A percentile compares a stretch with the other conserved stretches of the same genome.
These are phyloP conservation scores for Oostethus manadensis DNA, from an alignment of 2,113 vertebrate species.

Conservation along the genomic window DNA sequence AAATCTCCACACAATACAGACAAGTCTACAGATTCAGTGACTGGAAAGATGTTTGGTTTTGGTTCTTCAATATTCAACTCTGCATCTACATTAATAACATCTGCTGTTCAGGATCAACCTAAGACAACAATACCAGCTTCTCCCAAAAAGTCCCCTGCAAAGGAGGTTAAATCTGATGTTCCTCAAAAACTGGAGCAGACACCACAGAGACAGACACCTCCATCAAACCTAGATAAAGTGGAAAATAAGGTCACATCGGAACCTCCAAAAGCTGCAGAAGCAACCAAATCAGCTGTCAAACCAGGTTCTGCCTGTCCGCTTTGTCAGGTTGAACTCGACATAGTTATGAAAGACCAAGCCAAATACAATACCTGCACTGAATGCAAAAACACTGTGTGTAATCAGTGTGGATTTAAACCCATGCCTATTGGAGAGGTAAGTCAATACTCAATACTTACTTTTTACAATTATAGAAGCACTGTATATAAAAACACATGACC, in stretches of 20 bases:
- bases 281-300: constrained; percentile 34
- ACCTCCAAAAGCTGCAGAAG: constrained; percentile 35
- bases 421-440: constrained; percentile 57
- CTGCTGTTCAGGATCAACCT: constrained; percentile 61
- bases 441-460: not conserved
- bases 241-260: constrained; percentile 35
- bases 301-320: constrained; percentile 75
- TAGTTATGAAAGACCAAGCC: constrained; percentile 72
- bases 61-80: constrained; percentile 71
- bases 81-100: constrained; percentile 66
- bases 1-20: constrained; percentile 72
- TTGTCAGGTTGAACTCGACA: constrained; percentile 83
- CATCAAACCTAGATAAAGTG: constrained; percentile 48
- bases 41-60: constrained; percentile 78
- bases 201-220: constrained; percentile 24
- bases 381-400: constrained; percentile 88
- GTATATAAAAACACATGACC: constrained; percentile 7
- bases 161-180: constrained; percentile 30
- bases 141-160: constrained; percentile 49
- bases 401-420: constrained; percentile 87
- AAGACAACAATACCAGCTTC: constrained; percentile 59
- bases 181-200: constrained; percentile 30
- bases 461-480: not conserved
- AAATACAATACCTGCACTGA: constrained; percentile 88
- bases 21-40: constrained; percentile 75